Base-by-base conservation (phyloP, 1,140 invertebrate genomes). In the Globodera rostochiensis region DNA sequence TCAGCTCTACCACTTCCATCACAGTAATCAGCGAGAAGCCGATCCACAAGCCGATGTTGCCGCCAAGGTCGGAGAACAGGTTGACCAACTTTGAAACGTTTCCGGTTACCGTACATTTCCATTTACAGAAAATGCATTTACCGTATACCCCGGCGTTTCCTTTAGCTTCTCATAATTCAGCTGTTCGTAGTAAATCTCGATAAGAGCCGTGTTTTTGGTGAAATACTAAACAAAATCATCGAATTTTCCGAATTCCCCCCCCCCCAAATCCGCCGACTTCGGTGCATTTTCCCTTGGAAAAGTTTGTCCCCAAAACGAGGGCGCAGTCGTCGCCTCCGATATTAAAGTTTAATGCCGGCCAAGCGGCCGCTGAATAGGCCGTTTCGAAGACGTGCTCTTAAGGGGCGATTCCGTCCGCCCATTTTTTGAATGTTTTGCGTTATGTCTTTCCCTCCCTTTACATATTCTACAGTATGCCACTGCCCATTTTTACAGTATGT, bases 101-200 rank as follows among this genome's bases (percentile, higher is more conserved):
- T 53, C 60, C 45, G 49, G 15, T 75, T 75, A 6, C 74, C 50
- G 13, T 64, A 77, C 25, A 19, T 1, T 13, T 7, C 53, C 25
- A 7, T 64, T 77, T 53, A 8, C 36, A 79, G 13, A 79, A n/a
- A 73, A 82, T 25, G 13, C 25, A 66, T 47, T 77, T 49, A 89
- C 87, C 15, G 89, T 89, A 80, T 89, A 89, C n/a, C 88, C 88
- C 57, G 89, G 85, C 49, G 89, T 90, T 82, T 89, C 88, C 77
- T 87, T 90, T 21, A 89, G 75, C 36, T 82, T 86, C 75, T 89
- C 88, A 73, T 86, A 89, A 69, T 89, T 89, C 67, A 89, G 77
- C 77, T 89, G 88, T 81, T 89, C 88, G 76, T 89, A 89, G 70
- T 89, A 89, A 57, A 89, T 89, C 82, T 89, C 88, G 57, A 89